Percentiles rank a stretch among this genome's conserved stretches.
These are phyloP conservation scores for Hypocryptadius cinnamomeus DNA, from an alignment of 2,113 vertebrate genomes.

Conservation along the genomic window DNA sequence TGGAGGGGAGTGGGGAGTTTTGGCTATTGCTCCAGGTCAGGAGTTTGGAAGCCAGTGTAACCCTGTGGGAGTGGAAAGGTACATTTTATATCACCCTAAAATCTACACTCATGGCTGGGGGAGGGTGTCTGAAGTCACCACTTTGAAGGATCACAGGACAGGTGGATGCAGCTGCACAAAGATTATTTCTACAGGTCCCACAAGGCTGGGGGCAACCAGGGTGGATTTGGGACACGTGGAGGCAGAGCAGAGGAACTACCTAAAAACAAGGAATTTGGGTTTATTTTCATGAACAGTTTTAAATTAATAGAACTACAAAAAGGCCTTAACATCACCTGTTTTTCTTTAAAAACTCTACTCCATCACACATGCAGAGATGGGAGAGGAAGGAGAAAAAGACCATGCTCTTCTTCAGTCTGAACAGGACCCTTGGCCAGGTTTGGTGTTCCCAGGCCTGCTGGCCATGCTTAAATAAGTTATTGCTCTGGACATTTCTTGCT, in stretches of 20 bases:
- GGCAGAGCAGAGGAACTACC: not conserved
- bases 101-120: not conserved
- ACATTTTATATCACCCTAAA: not conserved
- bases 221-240: not conserved
- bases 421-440: not conserved
- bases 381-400: not conserved
- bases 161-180: not conserved
- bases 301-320: not conserved
- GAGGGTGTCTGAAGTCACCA: not conserved
- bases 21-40: not conserved
- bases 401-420: rapidly evolving
- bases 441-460: not conserved
- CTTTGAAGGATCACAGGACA: not conserved
- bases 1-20: not conserved
- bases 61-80: not conserved
- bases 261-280: not conserved
- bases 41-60: not conserved
- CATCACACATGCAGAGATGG: not conserved
- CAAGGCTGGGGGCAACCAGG: not conserved
- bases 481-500: not conserved
- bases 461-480: not conserved
- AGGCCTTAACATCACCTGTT: not conserved
- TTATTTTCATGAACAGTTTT: not conserved
- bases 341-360: not conserved
- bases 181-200: not conserved